These are phyloP conservation scores for Mylabris sibirica DNA, from an alignment of 2,888 invertebrate genomes.

Conservation along the genomic window DNA sequence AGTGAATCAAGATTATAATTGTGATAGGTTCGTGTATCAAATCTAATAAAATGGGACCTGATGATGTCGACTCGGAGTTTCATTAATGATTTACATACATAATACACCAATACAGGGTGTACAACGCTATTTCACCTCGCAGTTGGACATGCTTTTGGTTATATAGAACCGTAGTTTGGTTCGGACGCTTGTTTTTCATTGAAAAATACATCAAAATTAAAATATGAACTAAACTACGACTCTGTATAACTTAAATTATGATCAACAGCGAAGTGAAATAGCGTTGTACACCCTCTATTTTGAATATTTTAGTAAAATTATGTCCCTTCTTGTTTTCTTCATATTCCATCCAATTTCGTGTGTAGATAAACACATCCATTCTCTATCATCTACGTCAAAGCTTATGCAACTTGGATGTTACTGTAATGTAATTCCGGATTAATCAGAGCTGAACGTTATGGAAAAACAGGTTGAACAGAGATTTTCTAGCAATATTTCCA, in stretches of 20 bases:
- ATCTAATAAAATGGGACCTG: neutral
- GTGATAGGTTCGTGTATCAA: neutral
- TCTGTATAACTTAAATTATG: too few species aligned
- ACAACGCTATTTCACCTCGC: too few species aligned
- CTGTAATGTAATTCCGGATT: neutral
- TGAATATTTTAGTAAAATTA: neutral
- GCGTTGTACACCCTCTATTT: too few species aligned
- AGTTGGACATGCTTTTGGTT: too few species aligned
- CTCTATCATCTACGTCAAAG: neutral
- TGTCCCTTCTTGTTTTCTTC: neutral
- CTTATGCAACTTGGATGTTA: neutral
- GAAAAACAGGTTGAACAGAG: neutral
- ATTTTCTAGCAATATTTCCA: neutral
- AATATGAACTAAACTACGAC: too few species aligned
- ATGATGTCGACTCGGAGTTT: neutral
- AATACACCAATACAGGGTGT: neutral
- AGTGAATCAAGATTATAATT: neutral
- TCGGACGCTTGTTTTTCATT: too few species aligned
- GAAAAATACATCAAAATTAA: too few species aligned
- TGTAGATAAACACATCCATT: neutral
- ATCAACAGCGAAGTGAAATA: too few species aligned
- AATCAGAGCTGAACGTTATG: neutral
- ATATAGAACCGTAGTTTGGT: too few species aligned
- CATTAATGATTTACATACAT: neutral
- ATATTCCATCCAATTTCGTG: neutral